phyloP scores from a whole-genome alignment of 30 jellyfish, hydroid and myxozoan species.

The Nemopilema nomurai region DNA sequence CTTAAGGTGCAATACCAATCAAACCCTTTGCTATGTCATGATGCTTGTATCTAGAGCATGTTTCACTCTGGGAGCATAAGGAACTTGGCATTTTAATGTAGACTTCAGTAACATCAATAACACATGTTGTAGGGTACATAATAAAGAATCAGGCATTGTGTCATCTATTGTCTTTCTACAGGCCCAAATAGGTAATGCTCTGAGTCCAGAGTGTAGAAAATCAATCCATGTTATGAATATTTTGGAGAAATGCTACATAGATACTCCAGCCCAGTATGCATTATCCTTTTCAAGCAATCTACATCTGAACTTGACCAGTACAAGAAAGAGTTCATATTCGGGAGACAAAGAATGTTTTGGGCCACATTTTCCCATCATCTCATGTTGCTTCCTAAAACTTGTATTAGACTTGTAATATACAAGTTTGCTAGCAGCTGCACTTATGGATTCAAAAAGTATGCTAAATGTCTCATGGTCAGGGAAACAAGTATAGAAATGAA shows the following conservation, averaged over 20 bases:
- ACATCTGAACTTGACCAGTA: slow-evolving; percentile 27
- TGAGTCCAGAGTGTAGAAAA: slow-evolving; percentile 17
- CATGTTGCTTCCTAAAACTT: background rate
- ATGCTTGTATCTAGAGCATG: slow-evolving; percentile 52
- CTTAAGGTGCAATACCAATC: slow-evolving; percentile 75
- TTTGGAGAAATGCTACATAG: slow-evolving; percentile 15
- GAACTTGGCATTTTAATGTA: slow-evolving; percentile 73
- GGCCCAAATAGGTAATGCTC: slow-evolving; percentile 62
- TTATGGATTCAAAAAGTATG: slow-evolving; percentile 22
- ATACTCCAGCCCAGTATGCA: slow-evolving; percentile 40
- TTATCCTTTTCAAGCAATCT: slow-evolving; percentile 48
- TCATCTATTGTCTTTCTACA: slow-evolving; percentile 12
- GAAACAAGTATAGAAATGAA: slow-evolving; percentile 48
- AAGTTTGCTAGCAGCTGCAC: background rate
- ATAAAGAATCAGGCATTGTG: slow-evolving; percentile 66
- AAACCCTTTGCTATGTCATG: slow-evolving; percentile 80
- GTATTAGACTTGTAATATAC: slow-evolving; percentile 13
- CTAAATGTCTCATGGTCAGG: slow-evolving; percentile 30
- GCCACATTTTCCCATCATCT: slow-evolving; percentile 20
- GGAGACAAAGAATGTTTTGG: slow-evolving; percentile 32
- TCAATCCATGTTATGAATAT: slow-evolving; percentile 43
- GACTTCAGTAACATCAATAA: slow-evolving; percentile 63
- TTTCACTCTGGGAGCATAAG: slow-evolving; percentile 59
- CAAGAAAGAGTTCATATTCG: slow-evolving; percentile 59
- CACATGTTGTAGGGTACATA: slow-evolving; percentile 54